Evolutionary conservation across 2,113 vertebrate species (phyloP).

Genomic region (Dromas ardeola): DNA sequence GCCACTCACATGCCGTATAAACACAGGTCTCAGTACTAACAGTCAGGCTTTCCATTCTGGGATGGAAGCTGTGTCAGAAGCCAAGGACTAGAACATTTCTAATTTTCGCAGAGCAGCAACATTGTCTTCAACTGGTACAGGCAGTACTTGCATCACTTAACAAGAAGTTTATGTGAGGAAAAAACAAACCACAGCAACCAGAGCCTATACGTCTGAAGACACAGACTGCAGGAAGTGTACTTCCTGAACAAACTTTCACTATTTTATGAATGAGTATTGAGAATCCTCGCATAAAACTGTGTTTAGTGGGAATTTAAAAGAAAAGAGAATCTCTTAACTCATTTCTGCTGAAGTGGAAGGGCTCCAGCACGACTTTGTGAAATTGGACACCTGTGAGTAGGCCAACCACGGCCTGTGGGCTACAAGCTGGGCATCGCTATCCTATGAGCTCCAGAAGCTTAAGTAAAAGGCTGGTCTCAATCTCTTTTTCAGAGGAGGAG

Average conservation of each 20-base stretch:
- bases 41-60: background rate
- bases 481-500: background rate
- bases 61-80: background rate
- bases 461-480: background rate
- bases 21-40: background rate
- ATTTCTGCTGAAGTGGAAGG: background rate
- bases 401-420: background rate
- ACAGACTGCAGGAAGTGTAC: background rate
- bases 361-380: background rate
- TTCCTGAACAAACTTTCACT: background rate
- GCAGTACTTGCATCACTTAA: background rate
- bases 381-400: background rate
- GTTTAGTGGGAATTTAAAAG: background rate
- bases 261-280: background rate
- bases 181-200: background rate
- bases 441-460: background rate
- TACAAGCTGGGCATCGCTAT: background rate
- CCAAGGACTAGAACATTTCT: background rate
- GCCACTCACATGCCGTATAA: background rate
- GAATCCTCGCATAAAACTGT: background rate
- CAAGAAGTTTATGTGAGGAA: background rate
- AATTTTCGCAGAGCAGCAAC: background rate
- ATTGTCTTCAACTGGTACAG: background rate
- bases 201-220: background rate
- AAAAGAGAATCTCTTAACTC: background rate